phyloP scores from a whole-genome alignment of 2,797 vertebrate species.

The Enteromius trimaculatus region DNA sequence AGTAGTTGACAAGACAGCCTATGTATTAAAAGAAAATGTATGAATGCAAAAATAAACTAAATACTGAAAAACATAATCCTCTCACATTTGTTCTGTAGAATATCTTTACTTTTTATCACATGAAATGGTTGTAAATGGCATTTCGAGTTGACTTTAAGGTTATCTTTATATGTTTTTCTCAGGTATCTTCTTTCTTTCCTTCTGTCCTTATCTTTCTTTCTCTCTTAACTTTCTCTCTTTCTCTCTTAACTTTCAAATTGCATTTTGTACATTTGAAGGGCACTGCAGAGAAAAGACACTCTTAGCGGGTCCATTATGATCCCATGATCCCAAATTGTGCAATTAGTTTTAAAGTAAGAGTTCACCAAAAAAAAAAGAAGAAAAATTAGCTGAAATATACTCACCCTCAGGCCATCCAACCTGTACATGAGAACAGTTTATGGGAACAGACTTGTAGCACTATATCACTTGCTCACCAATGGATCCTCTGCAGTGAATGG shows the following conservation, averaged over 20 bases:
- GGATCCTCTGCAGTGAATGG: not conserved
- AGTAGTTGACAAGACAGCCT: not conserved
- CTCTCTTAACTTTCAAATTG: slow-evolving; percentile 1
- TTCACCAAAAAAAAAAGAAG: not conserved
- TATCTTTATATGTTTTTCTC: slow-evolving; percentile 11
- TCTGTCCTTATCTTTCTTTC: not conserved
- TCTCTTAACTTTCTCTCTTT: not conserved
- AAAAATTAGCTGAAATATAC: not conserved
- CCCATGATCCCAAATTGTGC: not conserved
- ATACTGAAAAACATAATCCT: not conserved
- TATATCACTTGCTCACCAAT: not conserved
- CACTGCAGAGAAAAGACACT: not conserved
- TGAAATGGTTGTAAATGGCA: not conserved
- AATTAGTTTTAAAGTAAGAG: not conserved
- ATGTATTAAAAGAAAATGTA: not conserved
- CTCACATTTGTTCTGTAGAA: not conserved
- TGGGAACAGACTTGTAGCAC: not conserved
- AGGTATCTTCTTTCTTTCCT: not conserved
- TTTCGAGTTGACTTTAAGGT: not conserved
- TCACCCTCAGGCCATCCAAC: not conserved
- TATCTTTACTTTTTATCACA: not conserved
- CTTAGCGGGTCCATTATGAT: not conserved
- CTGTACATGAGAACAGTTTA: not conserved
- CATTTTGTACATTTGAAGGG: not conserved
- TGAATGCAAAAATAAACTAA: not conserved